Percentiles rank a stretch among this genome's conserved stretches.
Conservation (phyloP, 2,888 invertebrate species). For the Apamea sordens region DNA sequence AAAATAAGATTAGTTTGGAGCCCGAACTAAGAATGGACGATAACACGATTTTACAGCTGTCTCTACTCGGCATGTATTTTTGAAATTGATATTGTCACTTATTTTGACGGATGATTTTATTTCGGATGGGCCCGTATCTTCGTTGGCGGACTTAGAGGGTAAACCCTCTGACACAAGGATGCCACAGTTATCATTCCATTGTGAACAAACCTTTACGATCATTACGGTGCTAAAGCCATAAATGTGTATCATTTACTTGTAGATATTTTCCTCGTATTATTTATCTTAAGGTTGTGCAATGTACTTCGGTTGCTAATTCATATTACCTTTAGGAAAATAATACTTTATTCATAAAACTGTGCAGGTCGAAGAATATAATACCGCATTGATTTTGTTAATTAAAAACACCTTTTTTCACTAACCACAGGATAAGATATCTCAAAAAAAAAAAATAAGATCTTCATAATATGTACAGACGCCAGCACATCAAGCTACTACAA, state of each 20-base stretch:
- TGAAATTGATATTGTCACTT: too few species aligned
- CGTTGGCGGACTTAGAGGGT: too few species aligned
- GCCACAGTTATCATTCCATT: background rate
- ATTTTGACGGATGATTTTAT: too few species aligned
- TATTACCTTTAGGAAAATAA: background rate
- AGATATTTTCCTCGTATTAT: constrained; percentile 40
- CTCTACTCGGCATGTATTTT: too few species aligned
- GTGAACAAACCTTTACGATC: background rate
- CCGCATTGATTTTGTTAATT: background rate
- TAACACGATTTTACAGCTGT: too few species aligned
- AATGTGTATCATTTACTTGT: constrained; percentile 24
- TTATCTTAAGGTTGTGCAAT: background rate
- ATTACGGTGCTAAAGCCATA: constrained; percentile 2
- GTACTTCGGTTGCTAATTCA: background rate
- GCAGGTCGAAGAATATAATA: background rate
- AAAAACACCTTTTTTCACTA: background rate
- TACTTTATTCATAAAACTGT: background rate
- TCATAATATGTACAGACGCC: too few species aligned
- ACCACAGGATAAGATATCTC: background rate
- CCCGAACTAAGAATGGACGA: too few species aligned
- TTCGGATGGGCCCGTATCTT: too few species aligned
- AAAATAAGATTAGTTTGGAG: too few species aligned
- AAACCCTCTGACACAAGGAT: background rate
- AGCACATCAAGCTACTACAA: too few species aligned
- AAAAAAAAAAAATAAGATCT: too few species aligned